Conservation (phyloP, 2,888 invertebrate genomes). For the Pseudococcus jackbeardsleyi region DNA sequence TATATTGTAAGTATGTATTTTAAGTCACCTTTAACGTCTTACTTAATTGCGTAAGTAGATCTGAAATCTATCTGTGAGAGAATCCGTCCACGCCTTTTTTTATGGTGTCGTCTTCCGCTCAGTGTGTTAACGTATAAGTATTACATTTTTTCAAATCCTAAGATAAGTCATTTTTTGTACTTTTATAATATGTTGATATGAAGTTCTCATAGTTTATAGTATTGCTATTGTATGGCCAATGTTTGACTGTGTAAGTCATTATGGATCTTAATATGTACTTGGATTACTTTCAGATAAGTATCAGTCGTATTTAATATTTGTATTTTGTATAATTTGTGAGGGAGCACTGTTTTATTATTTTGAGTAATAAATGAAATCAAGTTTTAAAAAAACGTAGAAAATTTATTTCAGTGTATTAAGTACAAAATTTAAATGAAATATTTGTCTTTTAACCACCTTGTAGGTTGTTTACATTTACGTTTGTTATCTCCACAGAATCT, state of each 20-base stretch:
- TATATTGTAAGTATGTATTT: neutral
- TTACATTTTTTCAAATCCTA: neutral
- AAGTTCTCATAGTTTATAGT: neutral
- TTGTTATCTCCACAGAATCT: too few relatives aligned
- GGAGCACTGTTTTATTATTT: too few relatives aligned
- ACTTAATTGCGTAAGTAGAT: neutral
- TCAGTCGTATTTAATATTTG: too few relatives aligned
- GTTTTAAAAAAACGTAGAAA: too few relatives aligned
- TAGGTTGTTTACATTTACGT: too few relatives aligned
- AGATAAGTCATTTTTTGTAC: constrained; percentile 13
- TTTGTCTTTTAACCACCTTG: too few relatives aligned
- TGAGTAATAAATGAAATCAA: too few relatives aligned
- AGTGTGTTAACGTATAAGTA: neutral
- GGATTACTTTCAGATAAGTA: constrained; percentile 77
- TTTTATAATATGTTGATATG: constrained; percentile 36
- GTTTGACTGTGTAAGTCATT: constrained; percentile 66
- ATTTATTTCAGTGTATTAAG: too few relatives aligned
- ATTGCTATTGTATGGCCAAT: constrained; percentile 74
- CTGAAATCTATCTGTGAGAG: neutral
- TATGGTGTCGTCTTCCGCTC: neutral
- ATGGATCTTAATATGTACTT: constrained; percentile 75
- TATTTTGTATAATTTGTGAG: too few relatives aligned
- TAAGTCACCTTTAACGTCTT: neutral
- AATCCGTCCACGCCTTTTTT: neutral
- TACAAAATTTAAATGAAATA: too few relatives aligned